These are phyloP conservation scores for Achlya flavicornis DNA, from an alignment of 2,888 invertebrate species.

Conservation along the genomic window DNA sequence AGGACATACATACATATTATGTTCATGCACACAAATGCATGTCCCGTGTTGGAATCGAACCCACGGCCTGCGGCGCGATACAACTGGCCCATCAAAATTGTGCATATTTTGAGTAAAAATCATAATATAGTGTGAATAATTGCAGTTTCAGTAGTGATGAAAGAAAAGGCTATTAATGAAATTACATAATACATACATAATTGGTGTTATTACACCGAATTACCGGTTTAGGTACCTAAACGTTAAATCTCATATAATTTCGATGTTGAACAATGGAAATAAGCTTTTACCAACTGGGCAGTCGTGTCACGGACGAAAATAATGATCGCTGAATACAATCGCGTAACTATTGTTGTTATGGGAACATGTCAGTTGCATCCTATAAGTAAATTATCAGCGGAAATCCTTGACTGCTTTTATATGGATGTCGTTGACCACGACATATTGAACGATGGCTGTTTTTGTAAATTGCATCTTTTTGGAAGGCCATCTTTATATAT, in stretches of 20 bases:
- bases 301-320: slow-evolving; percentile 61
- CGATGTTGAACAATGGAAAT: slow-evolving; percentile 23
- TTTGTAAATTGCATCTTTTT: slow-evolving; percentile 8
- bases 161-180: too few species aligned
- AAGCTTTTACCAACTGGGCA: slow-evolving; percentile 41
- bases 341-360: slow-evolving; percentile 37
- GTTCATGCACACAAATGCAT: too few species aligned
- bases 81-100: too few species aligned
- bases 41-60: too few species aligned
- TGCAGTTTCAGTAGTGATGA: too few species aligned
- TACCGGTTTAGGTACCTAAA: too few species aligned
- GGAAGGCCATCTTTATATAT: not conserved
- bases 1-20: too few species aligned
- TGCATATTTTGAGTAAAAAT: too few species aligned
- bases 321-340: slow-evolving; percentile 38
- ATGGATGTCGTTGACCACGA: slow-evolving; percentile 5
- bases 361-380: slow-evolving; percentile 26
- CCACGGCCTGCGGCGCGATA: too few species aligned
- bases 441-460: slow-evolving; percentile 2
- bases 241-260: not conserved
- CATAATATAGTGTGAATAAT: too few species aligned
- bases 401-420: slow-evolving; percentile 34
- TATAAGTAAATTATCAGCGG: slow-evolving; percentile 18
- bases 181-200: too few species aligned
- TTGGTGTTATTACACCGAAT: too few species aligned